Evolutionary conservation across 1,140 invertebrate genomes (phyloP).

Genomic region (Dreissena polymorpha): DNA sequence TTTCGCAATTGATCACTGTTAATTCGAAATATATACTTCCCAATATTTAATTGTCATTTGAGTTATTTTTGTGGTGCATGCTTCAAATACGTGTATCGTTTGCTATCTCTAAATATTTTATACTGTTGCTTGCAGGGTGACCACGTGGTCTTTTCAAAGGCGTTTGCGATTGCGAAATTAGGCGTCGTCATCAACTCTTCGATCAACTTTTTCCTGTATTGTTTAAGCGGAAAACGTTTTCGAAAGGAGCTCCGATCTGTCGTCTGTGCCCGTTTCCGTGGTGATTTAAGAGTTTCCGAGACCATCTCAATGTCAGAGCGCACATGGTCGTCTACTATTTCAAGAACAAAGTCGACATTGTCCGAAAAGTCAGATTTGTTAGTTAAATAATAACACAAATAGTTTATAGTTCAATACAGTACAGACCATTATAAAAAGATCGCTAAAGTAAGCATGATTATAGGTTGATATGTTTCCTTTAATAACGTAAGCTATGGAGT

Average conservation of each 20-base stretch:
- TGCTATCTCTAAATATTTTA: no score
- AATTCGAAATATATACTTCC: no score
- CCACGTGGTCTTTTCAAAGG: conserved; percentile 59
- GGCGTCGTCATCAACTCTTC: conserved; percentile 74
- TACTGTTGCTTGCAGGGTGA: conserved; percentile 57
- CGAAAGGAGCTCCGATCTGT: conserved; percentile 61
- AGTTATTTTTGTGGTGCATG: no score
- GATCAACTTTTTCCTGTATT: conserved; percentile 76
- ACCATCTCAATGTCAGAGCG: conserved; percentile 22
- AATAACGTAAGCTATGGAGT: no score
- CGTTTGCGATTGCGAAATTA: conserved; percentile 67
- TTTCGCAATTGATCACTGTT: no score
- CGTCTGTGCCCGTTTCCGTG: conserved; percentile 12
- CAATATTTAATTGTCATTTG: no score
- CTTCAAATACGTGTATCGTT: no score
- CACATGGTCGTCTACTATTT: conserved; percentile 24
- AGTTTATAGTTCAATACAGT: no score
- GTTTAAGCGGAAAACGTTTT: conserved; percentile 71
- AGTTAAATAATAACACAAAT: no score
- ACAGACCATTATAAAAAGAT: no score
- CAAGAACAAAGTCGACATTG: conserved; percentile 24
- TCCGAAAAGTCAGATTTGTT: not conserved
- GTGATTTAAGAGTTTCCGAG: not conserved
- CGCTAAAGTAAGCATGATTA: no score
- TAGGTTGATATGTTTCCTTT: no score